Evolutionary conservation across 2,888 invertebrate genomes (phyloP), one percentile per base, ranked within the genome.

Genomic region (Sinhomidia bicolor): DNA sequence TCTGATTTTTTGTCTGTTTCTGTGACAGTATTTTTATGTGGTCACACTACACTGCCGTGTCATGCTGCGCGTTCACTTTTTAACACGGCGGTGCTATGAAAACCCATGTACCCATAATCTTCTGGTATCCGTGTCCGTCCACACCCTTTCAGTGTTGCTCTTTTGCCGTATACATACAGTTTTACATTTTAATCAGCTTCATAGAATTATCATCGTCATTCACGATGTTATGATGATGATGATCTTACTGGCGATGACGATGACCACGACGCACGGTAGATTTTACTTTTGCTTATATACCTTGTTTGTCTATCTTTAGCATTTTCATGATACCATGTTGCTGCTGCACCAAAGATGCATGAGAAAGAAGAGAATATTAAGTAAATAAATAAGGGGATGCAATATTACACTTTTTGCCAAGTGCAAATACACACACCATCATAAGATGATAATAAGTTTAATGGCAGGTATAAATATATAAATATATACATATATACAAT

Each of bases 111-210:
- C 74, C 23, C 47, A 65, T 0, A 44, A 14, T 20, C 29, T 78
- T 32, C 10, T 76, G 14, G 14, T 51, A 76, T 76, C 76, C 32
- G 57, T 57, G 78, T 78, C 78, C 78, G 57, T 78, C 78, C 78
- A 78, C 78, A 78, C 78, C 78, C 78, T 78, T 74, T 78, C 78
- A 78, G 78, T 57, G 78, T 74, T 47, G 41, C 51, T 26, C 7
- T 51, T n/a, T n/a, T n/a, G 14, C 76, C 41, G 47, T 41, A 74
- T 74, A 32, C 23, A 44, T 14, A 17, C n/a, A n/a, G n/a, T 36
- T n/a, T 23, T 14, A 6, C 0, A 4, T 47, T 26, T 74, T 74
- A 74, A 23, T 74, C 47, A 74, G 74, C 44, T n/a, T n/a, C n/a
- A n/a, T n/a, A 65, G 62, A 7, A 65, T 60, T 60, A 60, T 14